Conservation (phyloP, 2,888 invertebrate species). For the Scrobipalpa atriplicella region DNA sequence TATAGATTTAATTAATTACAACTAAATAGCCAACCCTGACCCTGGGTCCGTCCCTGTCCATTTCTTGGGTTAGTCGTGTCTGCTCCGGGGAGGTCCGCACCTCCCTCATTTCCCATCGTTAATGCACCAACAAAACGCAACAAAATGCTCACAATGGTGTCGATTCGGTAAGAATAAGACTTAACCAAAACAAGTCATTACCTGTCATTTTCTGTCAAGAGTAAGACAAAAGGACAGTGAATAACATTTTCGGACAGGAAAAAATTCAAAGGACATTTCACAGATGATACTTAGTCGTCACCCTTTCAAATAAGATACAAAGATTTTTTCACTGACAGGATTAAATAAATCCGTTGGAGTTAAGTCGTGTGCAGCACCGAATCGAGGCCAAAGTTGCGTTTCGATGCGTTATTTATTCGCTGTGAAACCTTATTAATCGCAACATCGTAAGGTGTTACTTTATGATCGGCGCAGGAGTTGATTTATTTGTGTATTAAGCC, state of each 20-base stretch:
- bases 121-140: conserved; percentile 36
- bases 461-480: background rate
- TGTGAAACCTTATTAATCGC: conserved; percentile 23
- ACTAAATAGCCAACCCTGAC: conserved; percentile 7
- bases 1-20: too few relatives aligned
- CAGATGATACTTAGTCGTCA: too few relatives aligned
- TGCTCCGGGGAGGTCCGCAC: conserved; percentile 59
- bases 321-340: too few relatives aligned
- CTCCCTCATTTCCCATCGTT: conserved; percentile 43
- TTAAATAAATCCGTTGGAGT: too few relatives aligned
- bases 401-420: conserved; percentile 15
- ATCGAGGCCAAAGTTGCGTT: background rate
- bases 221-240: too few relatives aligned
- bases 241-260: too few relatives aligned
- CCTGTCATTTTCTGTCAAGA: too few relatives aligned
- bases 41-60: conserved; percentile 43
- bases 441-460: conserved; percentile 11
- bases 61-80: conserved; percentile 41
- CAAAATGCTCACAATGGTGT: background rate
- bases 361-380: too few relatives aligned
- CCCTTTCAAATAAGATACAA: too few relatives aligned
- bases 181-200: too few relatives aligned
- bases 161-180: background rate
- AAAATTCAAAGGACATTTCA: too few relatives aligned
- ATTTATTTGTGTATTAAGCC: conserved; percentile 13